These are phyloP conservation scores for Circaetus gallicus DNA, from an alignment of 2,113 vertebrate genomes.

Conservation along the genomic window DNA sequence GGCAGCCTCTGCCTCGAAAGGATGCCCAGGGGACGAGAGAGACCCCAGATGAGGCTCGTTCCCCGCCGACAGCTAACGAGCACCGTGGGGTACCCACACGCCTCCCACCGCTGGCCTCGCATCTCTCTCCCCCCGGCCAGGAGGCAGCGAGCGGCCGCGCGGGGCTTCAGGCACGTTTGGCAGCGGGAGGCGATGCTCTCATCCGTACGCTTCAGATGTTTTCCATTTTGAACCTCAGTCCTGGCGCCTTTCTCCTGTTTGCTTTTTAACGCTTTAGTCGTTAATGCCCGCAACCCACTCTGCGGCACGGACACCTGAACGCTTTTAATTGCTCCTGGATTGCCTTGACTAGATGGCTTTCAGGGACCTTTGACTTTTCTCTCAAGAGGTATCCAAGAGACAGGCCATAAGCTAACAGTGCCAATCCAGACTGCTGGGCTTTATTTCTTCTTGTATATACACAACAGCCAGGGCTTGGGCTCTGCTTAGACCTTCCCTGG, in stretches of 20 bases:
- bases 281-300: background rate
- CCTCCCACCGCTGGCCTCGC: background rate
- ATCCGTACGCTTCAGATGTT: background rate
- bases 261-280: background rate
- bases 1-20: background rate
- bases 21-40: background rate
- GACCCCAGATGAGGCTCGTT: background rate
- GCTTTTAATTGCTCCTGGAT: slow-evolving; percentile 1
- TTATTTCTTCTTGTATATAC: background rate
- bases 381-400: background rate
- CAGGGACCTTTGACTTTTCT: background rate
- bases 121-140: background rate
- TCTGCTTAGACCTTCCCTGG: background rate
- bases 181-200: background rate
- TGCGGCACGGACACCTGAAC: background rate
- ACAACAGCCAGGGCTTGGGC: background rate
- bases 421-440: background rate
- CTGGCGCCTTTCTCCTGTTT: background rate
- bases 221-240: background rate
- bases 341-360: background rate
- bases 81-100: fast-evolving
- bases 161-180: background rate
- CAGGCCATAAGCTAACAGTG: background rate
- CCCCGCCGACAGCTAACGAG: background rate
- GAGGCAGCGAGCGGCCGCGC: background rate